Evolutionary conservation across 2,888 invertebrate species (phyloP).

Genomic region (Neoascia interrupta): DNA sequence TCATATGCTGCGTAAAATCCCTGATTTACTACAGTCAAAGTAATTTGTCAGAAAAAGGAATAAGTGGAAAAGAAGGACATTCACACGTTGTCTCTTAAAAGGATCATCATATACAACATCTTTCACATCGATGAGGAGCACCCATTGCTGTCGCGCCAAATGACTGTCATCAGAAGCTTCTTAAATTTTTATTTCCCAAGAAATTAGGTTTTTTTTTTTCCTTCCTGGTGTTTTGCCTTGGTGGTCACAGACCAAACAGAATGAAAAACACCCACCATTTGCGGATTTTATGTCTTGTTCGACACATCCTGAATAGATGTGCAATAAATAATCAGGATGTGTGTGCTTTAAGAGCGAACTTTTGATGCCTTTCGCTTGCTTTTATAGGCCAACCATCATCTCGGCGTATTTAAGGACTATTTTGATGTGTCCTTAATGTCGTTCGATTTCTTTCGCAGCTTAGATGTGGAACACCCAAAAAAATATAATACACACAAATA

Average conservation of each 20-base stretch:
- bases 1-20: conserved; percentile 21
- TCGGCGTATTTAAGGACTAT: conserved; percentile 2
- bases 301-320: conserved; percentile 41
- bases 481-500: neutral
- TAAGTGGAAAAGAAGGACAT: conserved; percentile 1
- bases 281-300: conserved; percentile 57
- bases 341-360: conserved; percentile 1
- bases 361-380: too few relatives aligned
- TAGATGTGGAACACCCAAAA: neutral
- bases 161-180: conserved; percentile 30
- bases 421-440: conserved; percentile 15
- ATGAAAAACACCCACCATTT: too few relatives aligned
- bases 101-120: neutral
- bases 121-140: too few relatives aligned
- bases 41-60: conserved; percentile 30
- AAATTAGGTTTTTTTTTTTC: too few relatives aligned
- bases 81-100: neutral
- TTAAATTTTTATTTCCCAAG: conserved; percentile 38
- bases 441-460: conserved; percentile 35
- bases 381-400: neutral
- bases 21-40: conserved; percentile 16
- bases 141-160: too few relatives aligned
- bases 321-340: conserved; percentile 47
- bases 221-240: too few relatives aligned
- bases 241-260: conserved; percentile 11